Conservation (phyloP, 2,113 vertebrate genomes). For the Columbina picui region DNA sequence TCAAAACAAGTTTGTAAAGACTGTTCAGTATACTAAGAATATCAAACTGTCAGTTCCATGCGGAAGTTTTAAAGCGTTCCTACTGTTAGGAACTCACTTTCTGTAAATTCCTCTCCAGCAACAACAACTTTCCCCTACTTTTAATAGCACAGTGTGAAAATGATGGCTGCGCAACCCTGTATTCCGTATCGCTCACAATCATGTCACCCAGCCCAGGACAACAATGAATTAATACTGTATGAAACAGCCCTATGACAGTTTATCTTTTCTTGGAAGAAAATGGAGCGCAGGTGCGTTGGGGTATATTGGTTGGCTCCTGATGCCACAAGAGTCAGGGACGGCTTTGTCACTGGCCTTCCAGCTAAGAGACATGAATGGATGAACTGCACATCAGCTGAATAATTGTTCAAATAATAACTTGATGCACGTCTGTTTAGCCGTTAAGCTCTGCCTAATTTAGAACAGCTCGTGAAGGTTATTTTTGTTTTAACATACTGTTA, state of each 20-base stretch:
- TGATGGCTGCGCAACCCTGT: neutral
- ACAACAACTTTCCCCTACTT: neutral
- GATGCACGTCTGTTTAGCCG: neutral
- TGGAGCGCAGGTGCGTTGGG: neutral
- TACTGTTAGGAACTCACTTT: neutral
- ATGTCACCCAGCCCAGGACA: neutral
- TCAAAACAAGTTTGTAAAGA: neutral
- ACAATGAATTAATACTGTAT: neutral
- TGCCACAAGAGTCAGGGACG: neutral
- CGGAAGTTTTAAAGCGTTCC: neutral
- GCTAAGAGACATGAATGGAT: neutral
- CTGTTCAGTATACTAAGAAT: neutral
- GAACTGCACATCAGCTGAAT: neutral
- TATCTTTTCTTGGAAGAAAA: neutral
- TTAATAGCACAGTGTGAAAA: neutral
- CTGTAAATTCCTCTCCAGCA: neutral
- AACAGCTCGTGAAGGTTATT: neutral
- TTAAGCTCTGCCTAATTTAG: slow-evolving; percentile 10
- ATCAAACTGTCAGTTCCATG: neutral
- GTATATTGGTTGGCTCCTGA: neutral
- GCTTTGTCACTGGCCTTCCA: neutral
- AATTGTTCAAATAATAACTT: neutral
- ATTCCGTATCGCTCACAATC: neutral
- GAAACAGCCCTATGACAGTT: neutral
- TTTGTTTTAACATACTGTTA: neutral